phyloP scores from a whole-genome alignment of 2,888 invertebrate genomes.

The Xiphydria camelus region DNA sequence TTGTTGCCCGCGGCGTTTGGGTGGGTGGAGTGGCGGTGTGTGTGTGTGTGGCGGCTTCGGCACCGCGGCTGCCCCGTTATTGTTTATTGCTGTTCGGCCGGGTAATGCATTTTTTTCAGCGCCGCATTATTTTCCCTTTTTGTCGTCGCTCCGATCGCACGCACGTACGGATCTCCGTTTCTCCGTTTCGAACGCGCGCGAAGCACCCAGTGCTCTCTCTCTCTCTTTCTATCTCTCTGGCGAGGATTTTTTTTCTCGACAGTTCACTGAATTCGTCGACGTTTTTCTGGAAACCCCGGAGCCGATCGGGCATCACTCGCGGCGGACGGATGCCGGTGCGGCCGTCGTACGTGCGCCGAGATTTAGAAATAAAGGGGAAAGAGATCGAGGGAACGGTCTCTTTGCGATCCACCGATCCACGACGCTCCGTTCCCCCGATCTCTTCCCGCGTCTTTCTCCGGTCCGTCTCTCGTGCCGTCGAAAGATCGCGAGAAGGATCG shows the following conservation, averaged over 20 bases:
- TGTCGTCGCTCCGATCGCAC: constrained; percentile 19
- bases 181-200: constrained; percentile 17
- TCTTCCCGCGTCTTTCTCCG: no score
- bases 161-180: constrained; percentile 37
- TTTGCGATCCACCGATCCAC: neutral
- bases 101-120: constrained; percentile 12
- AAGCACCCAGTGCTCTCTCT: neutral
- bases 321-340: no score
- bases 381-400: constrained; percentile 1
- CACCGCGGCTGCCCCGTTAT: constrained; percentile 16
- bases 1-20: neutral
- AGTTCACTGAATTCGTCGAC: constrained; percentile 8
- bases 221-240: constrained; percentile 1
- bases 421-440: constrained; percentile 3
- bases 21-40: neutral
- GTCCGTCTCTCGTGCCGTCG: no score
- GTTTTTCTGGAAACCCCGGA: constrained; percentile 12
- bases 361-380: constrained; percentile 10
- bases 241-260: neutral
- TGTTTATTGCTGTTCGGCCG: constrained; percentile 15
- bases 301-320: constrained; percentile 1
- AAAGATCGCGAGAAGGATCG: no score
- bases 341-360: constrained; percentile 1
- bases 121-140: constrained; percentile 13
- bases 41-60: neutral